These are phyloP conservation scores for Nomada ruficornis DNA, from an alignment of 2,888 invertebrate species.

Conservation along the genomic window DNA sequence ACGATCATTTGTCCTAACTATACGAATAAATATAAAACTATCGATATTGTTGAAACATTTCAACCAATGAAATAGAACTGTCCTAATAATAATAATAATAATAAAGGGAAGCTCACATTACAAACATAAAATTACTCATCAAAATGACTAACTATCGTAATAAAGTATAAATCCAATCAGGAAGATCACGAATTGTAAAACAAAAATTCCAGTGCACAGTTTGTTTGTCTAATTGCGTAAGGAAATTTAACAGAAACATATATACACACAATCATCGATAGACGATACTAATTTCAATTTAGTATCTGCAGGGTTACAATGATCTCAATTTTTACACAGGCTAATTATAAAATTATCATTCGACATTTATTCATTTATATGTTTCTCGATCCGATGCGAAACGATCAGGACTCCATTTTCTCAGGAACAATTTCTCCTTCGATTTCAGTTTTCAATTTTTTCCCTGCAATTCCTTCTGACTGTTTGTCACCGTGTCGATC, in stretches of 20 bases:
- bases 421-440: conserved; percentile 35
- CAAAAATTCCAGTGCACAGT: not conserved
- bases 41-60: not conserved
- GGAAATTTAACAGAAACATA: not conserved
- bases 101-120: not conserved
- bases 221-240: not conserved
- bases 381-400: not conserved
- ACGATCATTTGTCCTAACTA: not conserved
- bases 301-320: not conserved
- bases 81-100: not conserved
- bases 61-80: not conserved
- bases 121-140: not conserved
- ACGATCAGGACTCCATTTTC: conserved; percentile 55
- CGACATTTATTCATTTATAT: not conserved
- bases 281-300: not conserved
- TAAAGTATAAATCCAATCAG: not conserved
- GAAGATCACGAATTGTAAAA: not conserved
- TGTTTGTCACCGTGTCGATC: conserved; percentile 37
- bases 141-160: not conserved
- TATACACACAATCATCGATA: not conserved
- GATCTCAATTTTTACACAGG: not conserved
- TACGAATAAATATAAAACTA: not conserved
- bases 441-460: conserved; percentile 49
- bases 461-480: conserved; percentile 39
- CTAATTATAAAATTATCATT: not conserved